phyloP scores from a whole-genome alignment of 2,113 vertebrate genomes.

The Labrus mixtus region DNA sequence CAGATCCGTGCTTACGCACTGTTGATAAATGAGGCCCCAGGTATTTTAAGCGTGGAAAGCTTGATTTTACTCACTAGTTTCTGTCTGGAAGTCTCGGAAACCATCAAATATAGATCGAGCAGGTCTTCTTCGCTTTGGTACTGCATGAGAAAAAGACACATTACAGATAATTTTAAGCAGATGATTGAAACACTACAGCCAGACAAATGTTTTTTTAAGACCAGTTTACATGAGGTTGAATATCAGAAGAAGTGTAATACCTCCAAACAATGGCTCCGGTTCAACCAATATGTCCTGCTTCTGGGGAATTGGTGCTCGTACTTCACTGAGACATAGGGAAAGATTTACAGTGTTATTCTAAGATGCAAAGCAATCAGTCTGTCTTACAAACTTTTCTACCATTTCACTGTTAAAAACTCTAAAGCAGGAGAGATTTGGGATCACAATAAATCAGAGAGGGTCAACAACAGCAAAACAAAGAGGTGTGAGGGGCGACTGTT shows the following conservation, averaged over 20 bases:
- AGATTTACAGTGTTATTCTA: conserved; percentile 13
- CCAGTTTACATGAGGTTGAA: background rate
- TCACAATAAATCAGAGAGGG: background rate
- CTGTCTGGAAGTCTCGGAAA: conserved; percentile 98
- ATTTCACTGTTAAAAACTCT: background rate
- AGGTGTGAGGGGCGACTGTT: background rate
- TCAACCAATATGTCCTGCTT: conserved; percentile 99
- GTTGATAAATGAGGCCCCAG: background rate
- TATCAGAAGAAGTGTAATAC: conserved; percentile 78
- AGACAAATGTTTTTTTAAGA: background rate
- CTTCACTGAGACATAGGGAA: conserved; percentile 85
- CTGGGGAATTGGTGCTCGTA: conserved; percentile 98
- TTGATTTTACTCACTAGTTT: conserved; percentile 90
- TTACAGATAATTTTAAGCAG: background rate
- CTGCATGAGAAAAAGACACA: conserved; percentile 76
- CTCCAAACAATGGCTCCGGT: conserved; percentile 97
- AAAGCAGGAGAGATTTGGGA: background rate
- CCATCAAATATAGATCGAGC: conserved; percentile 99
- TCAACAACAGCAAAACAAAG: too few relatives aligned
- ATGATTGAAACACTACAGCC: background rate
- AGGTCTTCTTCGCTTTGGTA: conserved; percentile 96
- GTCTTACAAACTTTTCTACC: background rate
- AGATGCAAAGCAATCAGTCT: background rate
- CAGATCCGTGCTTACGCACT: too few relatives aligned
- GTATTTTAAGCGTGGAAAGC: background rate